Conservation (phyloP, 2,113 vertebrate genomes). For the Xiphophorus hellerii region DNA sequence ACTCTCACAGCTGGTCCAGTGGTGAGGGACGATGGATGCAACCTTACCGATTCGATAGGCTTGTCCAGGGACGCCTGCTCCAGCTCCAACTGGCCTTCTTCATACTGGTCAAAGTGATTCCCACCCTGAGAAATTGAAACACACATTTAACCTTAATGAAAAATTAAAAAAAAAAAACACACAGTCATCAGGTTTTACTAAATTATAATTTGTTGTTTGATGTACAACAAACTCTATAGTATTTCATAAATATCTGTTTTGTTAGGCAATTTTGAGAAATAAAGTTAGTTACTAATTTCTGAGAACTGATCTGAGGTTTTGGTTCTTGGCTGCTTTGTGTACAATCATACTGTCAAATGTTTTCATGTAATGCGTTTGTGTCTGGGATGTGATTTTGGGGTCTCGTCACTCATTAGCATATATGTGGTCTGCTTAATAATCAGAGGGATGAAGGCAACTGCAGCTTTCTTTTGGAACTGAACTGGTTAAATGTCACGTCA, state of each 20-base stretch:
- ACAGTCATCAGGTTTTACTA: not conserved
- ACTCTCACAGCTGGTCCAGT: constrained; percentile 79
- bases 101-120: constrained; percentile 99
- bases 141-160: constrained; percentile 28
- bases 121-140: constrained; percentile 85
- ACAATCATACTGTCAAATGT: not conserved
- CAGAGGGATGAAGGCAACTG: not conserved
- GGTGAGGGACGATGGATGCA: constrained; percentile 60
- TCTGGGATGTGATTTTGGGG: not conserved
- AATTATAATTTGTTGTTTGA: not conserved
- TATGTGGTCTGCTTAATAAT: not conserved
- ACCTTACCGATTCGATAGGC: constrained; percentile 99
- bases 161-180: not conserved
- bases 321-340: not conserved
- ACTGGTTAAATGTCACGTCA: not conserved
- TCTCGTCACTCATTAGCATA: not conserved
- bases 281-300: not conserved
- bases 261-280: too few species aligned
- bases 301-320: not conserved
- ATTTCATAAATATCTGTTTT: too few species aligned
- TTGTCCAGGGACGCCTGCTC: constrained; percentile 99
- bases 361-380: too few species aligned
- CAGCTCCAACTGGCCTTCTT: constrained; percentile 98
- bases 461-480: not conserved
- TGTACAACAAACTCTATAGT: not conserved